Conservation (phyloP, 2,113 vertebrate genomes). For the Cygnus atratus region DNA sequence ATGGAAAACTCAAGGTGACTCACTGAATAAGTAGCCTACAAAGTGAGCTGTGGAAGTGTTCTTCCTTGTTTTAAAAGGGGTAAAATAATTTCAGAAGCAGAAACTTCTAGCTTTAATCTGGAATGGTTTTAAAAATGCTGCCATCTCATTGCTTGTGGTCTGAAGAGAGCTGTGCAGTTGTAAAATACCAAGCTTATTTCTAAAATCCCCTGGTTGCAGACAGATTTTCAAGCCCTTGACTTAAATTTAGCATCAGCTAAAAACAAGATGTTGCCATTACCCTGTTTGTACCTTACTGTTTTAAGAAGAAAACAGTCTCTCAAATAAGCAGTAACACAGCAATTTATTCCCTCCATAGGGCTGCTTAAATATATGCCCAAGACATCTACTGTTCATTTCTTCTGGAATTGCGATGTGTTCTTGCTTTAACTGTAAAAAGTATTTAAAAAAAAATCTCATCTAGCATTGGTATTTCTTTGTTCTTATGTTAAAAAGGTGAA, state of each 20-base stretch:
- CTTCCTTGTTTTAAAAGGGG: neutral
- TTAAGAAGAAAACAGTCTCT: neutral
- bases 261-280: neutral
- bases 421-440: neutral
- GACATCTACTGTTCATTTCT: neutral
- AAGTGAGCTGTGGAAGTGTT: neutral
- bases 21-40: neutral
- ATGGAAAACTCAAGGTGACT: neutral
- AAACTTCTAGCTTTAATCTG: neutral
- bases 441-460: neutral
- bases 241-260: neutral
- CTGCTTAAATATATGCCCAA: neutral
- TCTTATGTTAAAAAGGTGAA: neutral
- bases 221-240: neutral
- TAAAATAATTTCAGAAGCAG: neutral
- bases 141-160: neutral
- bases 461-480: neutral
- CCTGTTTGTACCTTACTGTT: neutral
- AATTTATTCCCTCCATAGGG: neutral
- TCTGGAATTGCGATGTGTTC: neutral
- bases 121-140: neutral
- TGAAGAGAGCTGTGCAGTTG: neutral
- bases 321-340: neutral
- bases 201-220: neutral
- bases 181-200: neutral